Conservation (phyloP, 2,888 invertebrate species). For the Apodemia mormo region DNA sequence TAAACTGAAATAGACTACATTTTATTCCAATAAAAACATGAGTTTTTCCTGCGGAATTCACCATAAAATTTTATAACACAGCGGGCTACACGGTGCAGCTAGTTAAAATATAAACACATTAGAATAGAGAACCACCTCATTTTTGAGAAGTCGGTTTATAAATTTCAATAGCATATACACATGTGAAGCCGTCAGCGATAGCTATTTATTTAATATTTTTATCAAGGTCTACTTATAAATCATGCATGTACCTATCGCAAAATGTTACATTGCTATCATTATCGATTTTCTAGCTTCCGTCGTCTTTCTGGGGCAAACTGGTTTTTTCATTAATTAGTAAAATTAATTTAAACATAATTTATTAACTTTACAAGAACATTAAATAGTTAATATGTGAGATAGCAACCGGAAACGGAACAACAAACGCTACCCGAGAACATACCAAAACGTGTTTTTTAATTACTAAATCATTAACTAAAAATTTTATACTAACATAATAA, state of each 20-base stretch:
- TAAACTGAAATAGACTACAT: too few species aligned
- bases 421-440: constrained; percentile 44
- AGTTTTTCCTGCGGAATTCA: too few species aligned
- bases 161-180: not conserved
- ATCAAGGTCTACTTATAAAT: not conserved
- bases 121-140: too few species aligned
- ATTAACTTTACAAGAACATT: constrained; percentile 7
- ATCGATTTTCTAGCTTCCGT: constrained; percentile 15
- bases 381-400: not conserved
- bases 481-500: constrained; percentile 30
- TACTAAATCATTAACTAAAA: constrained; percentile 39
- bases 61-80: too few species aligned
- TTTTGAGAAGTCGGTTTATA: too few species aligned
- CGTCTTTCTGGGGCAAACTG: not conserved
- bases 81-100: too few species aligned
- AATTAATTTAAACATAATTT: constrained; percentile 2
- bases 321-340: constrained; percentile 6
- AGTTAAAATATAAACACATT: too few species aligned
- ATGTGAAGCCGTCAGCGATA: not conserved
- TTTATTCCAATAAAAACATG: too few species aligned
- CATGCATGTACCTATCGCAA: not conserved
- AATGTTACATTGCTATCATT: constrained; percentile 3
- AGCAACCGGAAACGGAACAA: constrained; percentile 9
- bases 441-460: constrained; percentile 51
- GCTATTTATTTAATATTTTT: not conserved